Conservation (phyloP, 2,113 vertebrate genomes). For the Cacatua alba region DNA sequence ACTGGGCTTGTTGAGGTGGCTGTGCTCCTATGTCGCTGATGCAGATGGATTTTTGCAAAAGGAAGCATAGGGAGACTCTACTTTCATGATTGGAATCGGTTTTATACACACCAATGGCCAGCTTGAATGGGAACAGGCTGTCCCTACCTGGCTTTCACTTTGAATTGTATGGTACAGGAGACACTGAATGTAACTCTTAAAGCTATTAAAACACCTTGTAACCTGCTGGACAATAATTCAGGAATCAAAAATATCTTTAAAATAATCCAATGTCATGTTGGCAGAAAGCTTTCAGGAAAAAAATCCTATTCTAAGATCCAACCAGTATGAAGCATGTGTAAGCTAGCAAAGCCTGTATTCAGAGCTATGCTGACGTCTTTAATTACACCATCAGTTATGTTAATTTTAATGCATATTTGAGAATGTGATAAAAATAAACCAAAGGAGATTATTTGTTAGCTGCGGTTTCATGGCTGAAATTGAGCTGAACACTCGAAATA, state of each 20-base stretch:
- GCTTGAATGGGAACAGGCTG: neutral
- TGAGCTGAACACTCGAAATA: slow-evolving; percentile 27
- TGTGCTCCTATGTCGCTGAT: neutral
- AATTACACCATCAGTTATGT: slow-evolving; percentile 54
- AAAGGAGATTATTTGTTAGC: slow-evolving; percentile 17
- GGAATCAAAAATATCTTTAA: neutral
- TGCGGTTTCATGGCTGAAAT: slow-evolving; percentile 22
- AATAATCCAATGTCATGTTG: neutral
- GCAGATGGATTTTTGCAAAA: neutral
- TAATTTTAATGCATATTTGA: slow-evolving; percentile 63
- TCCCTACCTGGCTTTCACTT: neutral
- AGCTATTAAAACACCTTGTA: neutral
- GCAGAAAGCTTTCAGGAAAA: neutral
- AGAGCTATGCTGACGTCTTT: slow-evolving; percentile 32
- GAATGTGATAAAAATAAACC: slow-evolving; percentile 63
- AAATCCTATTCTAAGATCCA: neutral
- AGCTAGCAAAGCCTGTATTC: slow-evolving; percentile 11
- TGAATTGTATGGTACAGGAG: neutral
- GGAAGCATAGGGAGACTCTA: neutral
- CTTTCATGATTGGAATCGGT: neutral
- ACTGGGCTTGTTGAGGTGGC: neutral
- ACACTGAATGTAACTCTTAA: neutral
- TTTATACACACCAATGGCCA: neutral
- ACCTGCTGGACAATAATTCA: neutral
- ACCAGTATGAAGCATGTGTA: neutral